Conservation (phyloP, 2,113 vertebrate species). For the Cynoglossus semilaevis region DNA sequence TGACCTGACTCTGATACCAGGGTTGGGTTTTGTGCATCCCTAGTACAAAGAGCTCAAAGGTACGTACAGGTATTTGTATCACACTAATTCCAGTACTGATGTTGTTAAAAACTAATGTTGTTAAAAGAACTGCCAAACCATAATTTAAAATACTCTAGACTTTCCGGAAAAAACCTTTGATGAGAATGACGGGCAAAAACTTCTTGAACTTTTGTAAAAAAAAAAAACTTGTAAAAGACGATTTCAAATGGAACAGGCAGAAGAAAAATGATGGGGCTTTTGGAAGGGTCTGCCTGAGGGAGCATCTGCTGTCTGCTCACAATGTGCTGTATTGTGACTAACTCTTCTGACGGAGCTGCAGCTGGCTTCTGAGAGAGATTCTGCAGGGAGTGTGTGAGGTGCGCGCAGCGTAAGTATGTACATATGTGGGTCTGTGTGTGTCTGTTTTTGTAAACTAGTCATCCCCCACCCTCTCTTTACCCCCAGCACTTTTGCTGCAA, state of each 20-base stretch:
- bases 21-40: too few species aligned
- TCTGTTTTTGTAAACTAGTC: slow-evolving; percentile 63
- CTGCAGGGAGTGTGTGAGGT: slow-evolving; percentile 38
- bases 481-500: slow-evolving; percentile 75
- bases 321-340: slow-evolving; percentile 60
- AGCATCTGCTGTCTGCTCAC: slow-evolving; percentile 38
- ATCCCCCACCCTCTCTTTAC: slow-evolving; percentile 28
- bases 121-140: background rate
- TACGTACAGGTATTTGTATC: too few species aligned
- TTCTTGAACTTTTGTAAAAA: slow-evolving; percentile 3
- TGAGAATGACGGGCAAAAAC: background rate
- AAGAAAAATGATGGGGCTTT: slow-evolving; percentile 17
- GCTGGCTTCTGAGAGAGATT: slow-evolving; percentile 63
- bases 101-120: too few species aligned
- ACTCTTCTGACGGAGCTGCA: slow-evolving; percentile 60
- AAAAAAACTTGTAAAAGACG: slow-evolving; percentile 15
- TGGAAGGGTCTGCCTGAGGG: slow-evolving; percentile 24
- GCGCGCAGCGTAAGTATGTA: background rate
- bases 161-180: background rate
- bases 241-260: slow-evolving; percentile 10
- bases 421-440: slow-evolving; percentile 39
- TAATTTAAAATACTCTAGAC: background rate
- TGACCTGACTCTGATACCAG: too few species aligned
- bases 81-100: too few species aligned
- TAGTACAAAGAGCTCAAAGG: too few species aligned